Evolutionary conservation across 2,797 vertebrate species (phyloP), one percentile per base, ranked within the genome.

Genomic region (Yasuhikotakia modesta): DNA sequence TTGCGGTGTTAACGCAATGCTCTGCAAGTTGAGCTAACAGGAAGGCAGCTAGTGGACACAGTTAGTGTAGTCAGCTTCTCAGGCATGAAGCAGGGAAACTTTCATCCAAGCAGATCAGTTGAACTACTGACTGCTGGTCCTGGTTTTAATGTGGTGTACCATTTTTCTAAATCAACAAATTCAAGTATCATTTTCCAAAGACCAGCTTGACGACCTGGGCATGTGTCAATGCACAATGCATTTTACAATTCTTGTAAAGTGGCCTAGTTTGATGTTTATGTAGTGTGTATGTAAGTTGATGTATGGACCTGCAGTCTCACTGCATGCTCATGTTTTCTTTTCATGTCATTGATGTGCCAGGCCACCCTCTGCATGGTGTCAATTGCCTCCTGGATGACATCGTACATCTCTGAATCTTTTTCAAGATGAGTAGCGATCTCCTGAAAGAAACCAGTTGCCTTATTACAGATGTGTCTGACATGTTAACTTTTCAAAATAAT

Each of bases 311-410:
- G 98, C 70, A 98, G 81, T 77, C 98, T 91, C 24, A 99, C 92
- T 0, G 96, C 94, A 0, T 99, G 97, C 83, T 99, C 98, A 0
- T 99, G 98, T 55, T 97, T 99, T 88, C 98, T 94, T 90, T 99
- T 99, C 98, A 99, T 99, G 89, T 99, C 96, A 53, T 99, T 99
- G 90, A 99, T 99, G 89, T 99, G 96, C 96, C 96, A 98, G 19
- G 98, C 98, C 46, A 99, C 97, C 24, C 97, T 93, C 91, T 99
- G 97, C 98, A 99, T 99, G 3, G 97, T 99, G 85, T 98, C 96
- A 43, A 99, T 98, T 48, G 98, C 97, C 68, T 99, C 96, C 58
- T 96, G 94, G 80, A 99, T 96, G 24, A 99, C 95, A 27, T 97
- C 96, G 0, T 96, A 96, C 43, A 94, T 96, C 81, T 98, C 96